Evolutionary conservation across 2,888 invertebrate genomes (phyloP).

Genomic region (Lepidonotus clava): DNA sequence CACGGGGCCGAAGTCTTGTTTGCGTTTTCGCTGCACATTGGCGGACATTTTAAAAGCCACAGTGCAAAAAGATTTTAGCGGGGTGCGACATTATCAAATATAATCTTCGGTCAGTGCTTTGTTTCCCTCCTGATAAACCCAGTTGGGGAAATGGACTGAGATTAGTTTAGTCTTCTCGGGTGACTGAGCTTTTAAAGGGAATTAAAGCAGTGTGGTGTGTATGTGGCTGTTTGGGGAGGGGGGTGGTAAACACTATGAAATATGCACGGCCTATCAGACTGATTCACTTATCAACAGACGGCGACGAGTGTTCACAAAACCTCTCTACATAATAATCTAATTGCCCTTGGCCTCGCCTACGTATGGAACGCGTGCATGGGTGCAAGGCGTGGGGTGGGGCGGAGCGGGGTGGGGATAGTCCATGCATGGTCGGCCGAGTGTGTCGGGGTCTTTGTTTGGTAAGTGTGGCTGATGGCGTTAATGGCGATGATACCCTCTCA

Average conservation of each 20-base stretch:
- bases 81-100: no score
- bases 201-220: conserved; percentile 14
- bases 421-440: not conserved
- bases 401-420: not conserved
- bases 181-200: not conserved
- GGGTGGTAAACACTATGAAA: conserved; percentile 21
- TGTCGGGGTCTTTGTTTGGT: not conserved
- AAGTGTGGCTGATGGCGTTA: conserved; percentile 4
- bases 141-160: no score
- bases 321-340: conserved; percentile 27
- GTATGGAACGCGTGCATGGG: not conserved
- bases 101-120: no score
- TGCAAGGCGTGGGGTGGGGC: not conserved
- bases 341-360: not conserved
- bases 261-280: conserved; percentile 32
- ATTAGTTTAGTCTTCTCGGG: not conserved
- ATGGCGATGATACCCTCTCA: conserved; percentile 14
- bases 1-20: no score
- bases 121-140: no score
- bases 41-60: no score
- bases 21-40: no score
- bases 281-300: conserved; percentile 36
- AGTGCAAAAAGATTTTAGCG: no score
- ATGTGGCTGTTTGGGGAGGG: not conserved
- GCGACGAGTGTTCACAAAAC: conserved; percentile 4